phyloP scores from a whole-genome alignment of 2,888 invertebrate genomes.

The Allacma fusca region DNA sequence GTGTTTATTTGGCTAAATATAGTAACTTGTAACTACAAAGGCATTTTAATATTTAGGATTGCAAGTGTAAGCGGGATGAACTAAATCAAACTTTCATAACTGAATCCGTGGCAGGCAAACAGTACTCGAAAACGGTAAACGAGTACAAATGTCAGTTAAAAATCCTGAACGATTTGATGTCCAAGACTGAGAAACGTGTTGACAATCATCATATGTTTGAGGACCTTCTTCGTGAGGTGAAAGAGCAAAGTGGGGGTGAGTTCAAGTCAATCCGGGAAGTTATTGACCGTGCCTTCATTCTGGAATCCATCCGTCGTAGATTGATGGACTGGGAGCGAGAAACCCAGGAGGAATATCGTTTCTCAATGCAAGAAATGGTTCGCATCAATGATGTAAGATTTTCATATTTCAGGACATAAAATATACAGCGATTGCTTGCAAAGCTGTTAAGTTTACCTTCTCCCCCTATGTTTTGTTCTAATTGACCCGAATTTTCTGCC shows the following conservation, averaged over 20 bases:
- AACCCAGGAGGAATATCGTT: background rate
- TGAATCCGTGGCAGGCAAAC: too few relatives aligned
- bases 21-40: too few relatives aligned
- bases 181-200: background rate
- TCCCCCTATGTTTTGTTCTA: too few relatives aligned
- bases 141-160: background rate
- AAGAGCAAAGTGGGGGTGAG: background rate
- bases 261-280: slow-evolving; percentile 4
- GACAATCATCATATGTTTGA: slow-evolving; percentile 8
- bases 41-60: too few relatives aligned
- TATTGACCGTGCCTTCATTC: background rate
- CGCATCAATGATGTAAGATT: slow-evolving; percentile 11
- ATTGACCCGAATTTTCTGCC: too few relatives aligned
- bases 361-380: background rate
- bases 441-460: too few relatives aligned
- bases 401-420: background rate
- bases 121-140: background rate
- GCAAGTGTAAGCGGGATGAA: background rate
- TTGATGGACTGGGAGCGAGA: slow-evolving; percentile 4
- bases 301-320: background rate
- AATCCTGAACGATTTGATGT: background rate
- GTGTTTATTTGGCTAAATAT: too few relatives aligned
- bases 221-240: background rate
- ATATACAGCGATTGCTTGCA: too few relatives aligned
- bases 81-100: too few relatives aligned